Evolutionary conservation across 1,140 invertebrate species (phyloP).

Genomic region (Neodiprion virginianus): DNA sequence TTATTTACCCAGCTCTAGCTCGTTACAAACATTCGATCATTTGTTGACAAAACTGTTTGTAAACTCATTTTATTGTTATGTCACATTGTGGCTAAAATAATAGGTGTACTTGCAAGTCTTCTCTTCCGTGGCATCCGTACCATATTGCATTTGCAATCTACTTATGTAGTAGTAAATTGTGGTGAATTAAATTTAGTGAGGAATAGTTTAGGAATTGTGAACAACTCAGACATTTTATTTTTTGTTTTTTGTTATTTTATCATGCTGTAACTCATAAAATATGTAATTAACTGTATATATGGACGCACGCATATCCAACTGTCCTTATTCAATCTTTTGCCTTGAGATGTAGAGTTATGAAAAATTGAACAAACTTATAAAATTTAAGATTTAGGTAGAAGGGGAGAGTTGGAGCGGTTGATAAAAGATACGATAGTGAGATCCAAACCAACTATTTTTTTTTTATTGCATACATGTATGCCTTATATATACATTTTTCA

Average conservation of each 20-base stretch:
- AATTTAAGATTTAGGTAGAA: not conserved
- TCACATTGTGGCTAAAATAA: no score
- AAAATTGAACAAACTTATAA: not conserved
- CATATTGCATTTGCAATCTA: slow-evolving; percentile 2
- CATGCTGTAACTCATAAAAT: slow-evolving; percentile 2
- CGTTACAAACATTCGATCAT: no score
- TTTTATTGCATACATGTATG: not conserved
- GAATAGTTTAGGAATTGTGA: not conserved
- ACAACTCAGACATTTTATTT: not conserved
- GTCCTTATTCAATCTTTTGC: not conserved
- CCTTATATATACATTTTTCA: not conserved
- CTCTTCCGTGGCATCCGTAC: not conserved
- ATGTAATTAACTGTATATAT: not conserved
- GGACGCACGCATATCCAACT: not conserved
- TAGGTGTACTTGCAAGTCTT: no score
- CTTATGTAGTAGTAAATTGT: not conserved
- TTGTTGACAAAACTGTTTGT: no score
- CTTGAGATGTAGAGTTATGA: not conserved
- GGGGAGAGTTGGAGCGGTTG: not conserved
- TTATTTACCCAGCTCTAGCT: no score
- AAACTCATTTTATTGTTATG: no score
- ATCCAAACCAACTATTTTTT: slow-evolving; percentile 1
- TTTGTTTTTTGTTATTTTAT: not conserved
- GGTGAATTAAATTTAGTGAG: not conserved
- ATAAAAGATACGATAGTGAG: not conserved